Percentiles rank a stretch among this genome's conserved stretches.
Evolutionary conservation across 2,113 vertebrate genomes (phyloP).

Genomic region (Syngnathus typhle): DNA sequence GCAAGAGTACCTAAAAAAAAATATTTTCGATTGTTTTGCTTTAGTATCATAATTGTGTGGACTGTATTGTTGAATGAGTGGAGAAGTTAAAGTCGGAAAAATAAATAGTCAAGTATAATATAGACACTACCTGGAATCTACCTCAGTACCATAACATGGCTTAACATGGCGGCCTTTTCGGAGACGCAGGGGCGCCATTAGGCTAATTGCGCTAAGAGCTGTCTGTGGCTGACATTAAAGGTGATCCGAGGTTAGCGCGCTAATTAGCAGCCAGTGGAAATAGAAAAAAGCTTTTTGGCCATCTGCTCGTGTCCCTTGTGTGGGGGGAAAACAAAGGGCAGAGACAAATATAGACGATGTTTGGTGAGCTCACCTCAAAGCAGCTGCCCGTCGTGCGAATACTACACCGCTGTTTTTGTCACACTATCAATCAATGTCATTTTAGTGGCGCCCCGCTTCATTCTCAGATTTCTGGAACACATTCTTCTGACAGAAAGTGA

Average conservation of each 20-base stretch:
- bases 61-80: not conserved
- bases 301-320: conserved; percentile 56
- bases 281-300: conserved; percentile 45
- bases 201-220: conserved; percentile 62
- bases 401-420: not conserved
- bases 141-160: not conserved
- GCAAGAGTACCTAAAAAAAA: not conserved
- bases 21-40: not conserved
- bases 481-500: no score
- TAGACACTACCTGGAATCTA: not conserved
- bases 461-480: not conserved
- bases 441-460: not conserved
- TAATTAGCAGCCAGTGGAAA: conserved; percentile 62
- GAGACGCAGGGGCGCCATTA: conserved; percentile 42
- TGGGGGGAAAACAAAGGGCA: conserved; percentile 46
- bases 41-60: not conserved
- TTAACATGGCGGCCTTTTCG: conserved; percentile 41
- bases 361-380: conserved; percentile 38
- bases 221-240: conserved; percentile 58
- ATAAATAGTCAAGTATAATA: not conserved
- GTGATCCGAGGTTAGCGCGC: conserved; percentile 50
- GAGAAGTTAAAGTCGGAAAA: no score
- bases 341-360: conserved; percentile 51
- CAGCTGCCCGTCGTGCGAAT: conserved; percentile 5
- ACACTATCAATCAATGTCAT: not conserved